Evolutionary conservation across 2,888 invertebrate genomes (phyloP).

Genomic region (Synanthedon vespiformis): DNA sequence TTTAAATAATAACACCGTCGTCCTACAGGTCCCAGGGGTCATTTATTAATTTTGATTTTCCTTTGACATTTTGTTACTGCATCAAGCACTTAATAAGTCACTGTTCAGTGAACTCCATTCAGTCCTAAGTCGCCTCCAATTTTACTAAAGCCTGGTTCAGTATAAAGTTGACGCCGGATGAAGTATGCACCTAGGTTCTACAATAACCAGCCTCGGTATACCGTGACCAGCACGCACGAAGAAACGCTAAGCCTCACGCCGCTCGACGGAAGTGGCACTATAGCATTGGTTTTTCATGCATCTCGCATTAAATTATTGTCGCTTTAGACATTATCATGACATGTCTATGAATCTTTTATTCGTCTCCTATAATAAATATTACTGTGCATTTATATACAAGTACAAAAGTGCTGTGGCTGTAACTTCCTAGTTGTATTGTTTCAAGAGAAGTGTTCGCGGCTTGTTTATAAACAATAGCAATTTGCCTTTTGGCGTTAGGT

Average conservation of each 20-base stretch:
- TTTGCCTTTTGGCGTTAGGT: constrained; percentile 51
- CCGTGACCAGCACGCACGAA: constrained; percentile 44
- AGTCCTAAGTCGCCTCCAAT: background rate
- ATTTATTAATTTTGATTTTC: background rate
- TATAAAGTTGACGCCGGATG: background rate
- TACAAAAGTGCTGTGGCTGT: constrained; percentile 32
- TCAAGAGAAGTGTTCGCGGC: constrained; percentile 40
- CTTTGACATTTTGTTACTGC: background rate
- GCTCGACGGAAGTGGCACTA: constrained; percentile 28
- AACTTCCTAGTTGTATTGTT: constrained; percentile 53
- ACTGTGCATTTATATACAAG: constrained; percentile 6
- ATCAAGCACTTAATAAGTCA: too few relatives aligned
- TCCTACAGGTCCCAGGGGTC: background rate
- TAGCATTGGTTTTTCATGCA: constrained; percentile 24
- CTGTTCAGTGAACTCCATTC: too few relatives aligned
- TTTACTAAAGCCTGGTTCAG: background rate
- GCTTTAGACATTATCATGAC: constrained; percentile 1
- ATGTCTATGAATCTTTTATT: constrained; percentile 9
- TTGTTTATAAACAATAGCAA: constrained; percentile 53
- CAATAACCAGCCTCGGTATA: constrained; percentile 6
- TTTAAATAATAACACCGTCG: constrained; percentile 35
- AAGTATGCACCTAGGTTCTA: background rate
- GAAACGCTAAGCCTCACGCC: constrained; percentile 19
- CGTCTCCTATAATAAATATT: constrained; percentile 3
- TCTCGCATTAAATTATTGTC: constrained; percentile 5